A percentile compares a stretch with the other conserved stretches of the same genome.
Conservation (phyloP, 2,888 invertebrate species). For the Anaspis maculata region DNA sequence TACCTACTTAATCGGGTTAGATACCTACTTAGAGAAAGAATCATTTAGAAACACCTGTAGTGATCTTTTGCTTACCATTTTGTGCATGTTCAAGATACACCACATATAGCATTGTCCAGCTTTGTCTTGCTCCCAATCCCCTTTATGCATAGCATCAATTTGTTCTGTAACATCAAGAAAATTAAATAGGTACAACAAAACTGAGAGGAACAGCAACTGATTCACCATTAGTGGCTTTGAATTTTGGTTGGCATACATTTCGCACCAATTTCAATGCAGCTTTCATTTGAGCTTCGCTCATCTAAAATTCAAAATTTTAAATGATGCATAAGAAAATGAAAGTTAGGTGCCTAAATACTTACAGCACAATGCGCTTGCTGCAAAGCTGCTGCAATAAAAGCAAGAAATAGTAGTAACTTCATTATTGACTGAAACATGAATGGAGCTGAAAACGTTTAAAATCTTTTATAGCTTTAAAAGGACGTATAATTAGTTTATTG, state of each 20-base stretch:
- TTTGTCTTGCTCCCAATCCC: constrained; percentile 28
- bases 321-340: too few relatives aligned
- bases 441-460: too few relatives aligned
- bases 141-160: constrained; percentile 31
- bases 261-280: constrained; percentile 55
- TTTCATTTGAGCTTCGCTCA: constrained; percentile 50
- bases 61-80: constrained; percentile 40
- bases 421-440: too few relatives aligned
- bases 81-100: constrained; percentile 46
- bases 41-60: neutral
- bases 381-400: too few relatives aligned
- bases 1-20: too few relatives aligned
- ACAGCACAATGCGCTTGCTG: constrained; percentile 6
- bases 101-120: constrained; percentile 46
- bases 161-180: constrained; percentile 23
- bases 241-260: constrained; percentile 57
- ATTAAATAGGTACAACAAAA: constrained; percentile 7
- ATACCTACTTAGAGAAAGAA: constrained; percentile 6
- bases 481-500: too few relatives aligned
- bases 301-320: constrained; percentile 18
- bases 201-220: neutral
- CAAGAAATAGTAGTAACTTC: too few relatives aligned
- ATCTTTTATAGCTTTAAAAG: too few relatives aligned
- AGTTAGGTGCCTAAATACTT: too few relatives aligned
- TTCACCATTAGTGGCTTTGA: constrained; percentile 50